Evolutionary conservation across 2,113 vertebrate species (phyloP).

Genomic region (Phrynocephalus versicolor): DNA sequence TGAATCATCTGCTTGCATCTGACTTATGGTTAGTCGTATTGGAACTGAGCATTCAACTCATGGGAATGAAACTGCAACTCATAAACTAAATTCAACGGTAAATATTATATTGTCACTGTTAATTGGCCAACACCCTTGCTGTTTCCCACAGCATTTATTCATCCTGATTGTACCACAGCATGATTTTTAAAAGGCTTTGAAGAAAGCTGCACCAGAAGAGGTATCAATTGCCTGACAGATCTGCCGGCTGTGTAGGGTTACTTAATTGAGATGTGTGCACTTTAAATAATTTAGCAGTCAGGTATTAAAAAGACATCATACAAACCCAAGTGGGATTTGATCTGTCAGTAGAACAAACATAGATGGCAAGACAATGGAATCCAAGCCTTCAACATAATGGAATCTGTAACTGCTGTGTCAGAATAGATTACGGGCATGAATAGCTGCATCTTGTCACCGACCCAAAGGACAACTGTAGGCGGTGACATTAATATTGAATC

Average conservation of each 20-base stretch:
- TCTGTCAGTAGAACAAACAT: background rate
- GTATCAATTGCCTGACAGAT: background rate
- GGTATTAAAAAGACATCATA: constrained; percentile 7
- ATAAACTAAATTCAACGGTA: background rate
- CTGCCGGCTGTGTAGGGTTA: background rate
- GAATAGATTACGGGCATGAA: constrained; percentile 9
- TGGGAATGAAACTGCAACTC: no score
- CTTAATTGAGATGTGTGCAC: constrained; percentile 29
- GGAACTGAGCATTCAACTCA: background rate
- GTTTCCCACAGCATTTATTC: background rate
- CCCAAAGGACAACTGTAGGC: background rate
- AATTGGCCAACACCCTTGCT: background rate
- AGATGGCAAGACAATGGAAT: background rate
- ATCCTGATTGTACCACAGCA: background rate
- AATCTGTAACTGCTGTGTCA: constrained; percentile 6
- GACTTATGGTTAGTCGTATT: background rate
- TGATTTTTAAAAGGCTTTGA: background rate
- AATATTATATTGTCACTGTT: no score
- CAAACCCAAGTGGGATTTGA: background rate
- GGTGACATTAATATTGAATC: background rate
- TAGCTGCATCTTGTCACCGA: background rate
- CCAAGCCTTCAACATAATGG: constrained; percentile 1
- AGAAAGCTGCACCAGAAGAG: background rate
- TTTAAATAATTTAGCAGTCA: constrained; percentile 24
- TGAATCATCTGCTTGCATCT: background rate